Evolutionary conservation across 2,113 vertebrate genomes (phyloP), one percentile per base, ranked within the genome.

Genomic region (Pseudonaja textilis): DNA sequence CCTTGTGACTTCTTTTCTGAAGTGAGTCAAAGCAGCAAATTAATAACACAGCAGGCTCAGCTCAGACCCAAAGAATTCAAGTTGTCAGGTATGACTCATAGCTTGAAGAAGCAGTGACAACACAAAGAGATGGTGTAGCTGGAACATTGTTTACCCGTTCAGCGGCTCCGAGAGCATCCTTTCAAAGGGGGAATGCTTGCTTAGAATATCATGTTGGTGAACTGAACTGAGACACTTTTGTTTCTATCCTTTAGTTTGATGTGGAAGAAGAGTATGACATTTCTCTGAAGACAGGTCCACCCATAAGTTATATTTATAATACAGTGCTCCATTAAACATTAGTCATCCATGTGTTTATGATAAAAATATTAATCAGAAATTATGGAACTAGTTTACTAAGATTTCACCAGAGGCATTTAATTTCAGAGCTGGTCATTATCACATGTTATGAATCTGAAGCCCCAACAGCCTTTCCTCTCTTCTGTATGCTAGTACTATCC

Each of bases 1-100:
- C 88, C 91, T 52, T 91, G 57, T 56, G 90, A 39, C 57, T 85
- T 50, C 29, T 52, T 74, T 93, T 91, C 34, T 87, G 25, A 74
- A 91, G 52, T 90, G 90, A 94, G 90, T 91, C 92, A 93, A 16
- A n/a, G 87, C 69, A 29, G 89, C 69, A 87, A 91, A 93, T 93
- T 87, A 91, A 93, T 87, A 93, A 52, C 55, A 61, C 55, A 34
- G 54, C 34, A 47, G 4, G 54, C 55, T 85, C 87, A 87, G 90
- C 50, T 69, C 50, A 42, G 52, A 55, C 55, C 29, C 69, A 26
- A 85, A 56, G 57, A 90, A 89, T 56, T 22, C 45, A 42, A 86
- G 89, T 55, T 89, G 91, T 55, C 89, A 91, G 89, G 56, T 86
- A 22, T 91, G 91, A 93, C 87, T 93, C 42, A 69, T 55, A 85